Conservation (phyloP, 2,797 vertebrate genomes). For the Rhinichthys osculus region DNA sequence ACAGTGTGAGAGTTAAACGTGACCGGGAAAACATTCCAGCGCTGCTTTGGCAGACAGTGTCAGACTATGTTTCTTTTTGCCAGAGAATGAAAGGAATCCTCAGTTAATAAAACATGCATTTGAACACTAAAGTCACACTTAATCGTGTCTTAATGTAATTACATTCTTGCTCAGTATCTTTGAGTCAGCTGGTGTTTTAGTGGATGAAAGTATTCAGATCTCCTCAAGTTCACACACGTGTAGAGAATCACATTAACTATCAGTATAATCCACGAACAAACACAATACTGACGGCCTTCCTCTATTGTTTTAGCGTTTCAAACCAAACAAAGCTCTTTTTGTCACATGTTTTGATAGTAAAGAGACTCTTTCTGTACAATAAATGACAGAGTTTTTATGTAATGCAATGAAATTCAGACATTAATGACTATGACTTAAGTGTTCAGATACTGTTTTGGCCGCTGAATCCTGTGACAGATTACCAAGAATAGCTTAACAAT, state of each 20-base stretch:
- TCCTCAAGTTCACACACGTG: background rate
- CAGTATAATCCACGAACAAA: background rate
- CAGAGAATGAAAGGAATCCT: constrained; percentile 20
- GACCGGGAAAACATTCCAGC: background rate
- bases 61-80: background rate
- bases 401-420: background rate
- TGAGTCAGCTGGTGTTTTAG: background rate
- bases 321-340: background rate
- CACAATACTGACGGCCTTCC: background rate
- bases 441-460: background rate
- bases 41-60: constrained; percentile 5
- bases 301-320: background rate
- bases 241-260: background rate
- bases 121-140: background rate
- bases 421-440: background rate
- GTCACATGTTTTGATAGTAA: background rate
- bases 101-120: background rate
- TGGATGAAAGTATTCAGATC: background rate
- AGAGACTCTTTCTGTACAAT: background rate
- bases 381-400: background rate
- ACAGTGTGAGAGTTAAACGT: background rate
- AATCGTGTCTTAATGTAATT: background rate
- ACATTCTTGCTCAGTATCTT: background rate
- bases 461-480: background rate
- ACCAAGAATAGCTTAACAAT: constrained; percentile 7